Percentiles rank a stretch among this genome's conserved stretches.
Conservation (phyloP, 2,888 invertebrate species). For the Mongoloraphidia duomilia region DNA sequence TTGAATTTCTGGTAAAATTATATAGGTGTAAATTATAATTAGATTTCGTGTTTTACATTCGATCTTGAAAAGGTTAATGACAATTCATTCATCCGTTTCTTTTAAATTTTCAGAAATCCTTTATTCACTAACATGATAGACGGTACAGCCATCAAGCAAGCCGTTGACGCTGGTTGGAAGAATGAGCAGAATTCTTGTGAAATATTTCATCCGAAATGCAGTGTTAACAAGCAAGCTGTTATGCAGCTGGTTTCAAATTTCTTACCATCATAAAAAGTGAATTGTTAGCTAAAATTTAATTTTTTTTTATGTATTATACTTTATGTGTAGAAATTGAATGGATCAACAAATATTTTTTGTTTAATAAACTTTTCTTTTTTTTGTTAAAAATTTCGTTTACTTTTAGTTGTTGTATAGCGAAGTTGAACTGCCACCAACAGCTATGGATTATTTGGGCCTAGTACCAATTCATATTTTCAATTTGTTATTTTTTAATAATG, state of each 20-base stretch:
- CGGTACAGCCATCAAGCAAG: constrained; percentile 57
- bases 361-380: no score
- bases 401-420: no score
- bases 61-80: neutral
- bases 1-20: neutral
- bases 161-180: constrained; percentile 44
- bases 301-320: no score
- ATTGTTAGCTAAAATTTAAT: no score
- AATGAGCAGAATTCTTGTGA: constrained; percentile 43
- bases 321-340: no score
- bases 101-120: constrained; percentile 41
- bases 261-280: constrained; percentile 32
- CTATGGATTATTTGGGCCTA: no score
- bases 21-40: neutral
- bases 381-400: no score
- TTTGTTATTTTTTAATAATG: no score
- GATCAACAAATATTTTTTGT: no score
- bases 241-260: constrained; percentile 52
- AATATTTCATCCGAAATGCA: constrained; percentile 46
- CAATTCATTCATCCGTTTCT: no score
- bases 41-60: constrained; percentile 4
- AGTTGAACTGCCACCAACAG: no score
- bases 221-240: constrained; percentile 50
- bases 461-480: no score
- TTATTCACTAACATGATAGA: constrained; percentile 53